Conservation (phyloP, 2,113 vertebrate genomes). For the Nestor notabilis region DNA sequence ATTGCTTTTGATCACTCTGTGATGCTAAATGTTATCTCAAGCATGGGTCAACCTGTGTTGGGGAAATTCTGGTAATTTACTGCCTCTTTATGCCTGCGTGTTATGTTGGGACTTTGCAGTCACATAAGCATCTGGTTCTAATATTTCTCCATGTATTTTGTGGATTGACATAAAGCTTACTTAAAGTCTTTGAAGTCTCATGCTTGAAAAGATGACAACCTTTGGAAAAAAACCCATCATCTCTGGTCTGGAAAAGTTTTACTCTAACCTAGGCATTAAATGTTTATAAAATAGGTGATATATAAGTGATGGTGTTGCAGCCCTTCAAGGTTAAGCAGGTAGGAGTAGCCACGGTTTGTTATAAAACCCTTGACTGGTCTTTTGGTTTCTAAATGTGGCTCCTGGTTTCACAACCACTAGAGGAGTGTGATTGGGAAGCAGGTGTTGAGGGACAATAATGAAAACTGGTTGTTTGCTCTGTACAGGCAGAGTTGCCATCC, state of each 20-base stretch:
- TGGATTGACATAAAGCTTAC: neutral
- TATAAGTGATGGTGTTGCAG: rapidly evolving
- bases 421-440: neutral
- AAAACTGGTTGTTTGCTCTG: neutral
- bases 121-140: neutral
- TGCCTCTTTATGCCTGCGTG: neutral
- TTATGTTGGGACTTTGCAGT: neutral
- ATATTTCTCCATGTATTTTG: neutral
- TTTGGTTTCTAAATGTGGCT: neutral
- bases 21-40: neutral
- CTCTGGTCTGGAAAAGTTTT: neutral
- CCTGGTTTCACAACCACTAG: rapidly evolving
- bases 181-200: neutral
- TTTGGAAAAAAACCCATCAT: neutral
- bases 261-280: neutral
- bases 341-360: neutral
- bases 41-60: neutral
- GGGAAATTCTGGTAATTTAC: neutral
- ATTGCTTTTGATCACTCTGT: neutral
- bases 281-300: neutral
- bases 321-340: neutral
- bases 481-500: rapidly evolving
- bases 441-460: neutral
- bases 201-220: neutral
- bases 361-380: rapidly evolving